Evolutionary conservation across 1,140 invertebrate genomes (phyloP).

Genomic region (Eulimnadia texana): DNA sequence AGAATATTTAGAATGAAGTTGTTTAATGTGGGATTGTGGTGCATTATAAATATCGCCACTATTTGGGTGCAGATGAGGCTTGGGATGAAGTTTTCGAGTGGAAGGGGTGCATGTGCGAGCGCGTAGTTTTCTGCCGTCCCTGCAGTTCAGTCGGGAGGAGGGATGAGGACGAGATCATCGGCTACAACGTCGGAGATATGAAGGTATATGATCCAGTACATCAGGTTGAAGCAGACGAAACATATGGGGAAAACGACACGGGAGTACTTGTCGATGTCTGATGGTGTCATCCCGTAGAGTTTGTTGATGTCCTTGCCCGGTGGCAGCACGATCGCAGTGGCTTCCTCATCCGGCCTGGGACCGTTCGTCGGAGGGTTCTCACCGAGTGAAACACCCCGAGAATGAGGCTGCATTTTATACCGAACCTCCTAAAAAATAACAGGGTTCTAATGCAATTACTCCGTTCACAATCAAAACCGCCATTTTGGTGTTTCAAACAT

Average conservation of each 20-base stretch:
- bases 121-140: background rate
- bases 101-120: background rate
- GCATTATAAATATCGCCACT: no score
- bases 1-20: no score
- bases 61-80: no score
- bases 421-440: background rate
- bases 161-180: conserved; percentile 70
- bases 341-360: conserved; percentile 32
- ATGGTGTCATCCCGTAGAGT: conserved; percentile 74
- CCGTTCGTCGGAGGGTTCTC: conserved; percentile 39
- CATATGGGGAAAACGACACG: conserved; percentile 90
- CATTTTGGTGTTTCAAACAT: background rate
- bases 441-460: no score
- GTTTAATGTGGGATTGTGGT: no score
- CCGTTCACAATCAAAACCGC: no score
- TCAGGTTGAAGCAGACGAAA: conserved; percentile 93
- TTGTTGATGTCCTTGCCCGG: conserved; percentile 74
- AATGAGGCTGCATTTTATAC: background rate
- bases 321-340: conserved; percentile 42
- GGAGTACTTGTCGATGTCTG: conserved; percentile 92
- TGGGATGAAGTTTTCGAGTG: background rate
- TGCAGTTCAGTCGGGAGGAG: conserved; percentile 1
- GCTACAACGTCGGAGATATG: conserved; percentile 89
- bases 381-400: background rate
- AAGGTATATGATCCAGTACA: conserved; percentile 95